Evolutionary conservation across 2,888 invertebrate species (phyloP), one percentile per base, ranked within the genome.

Genomic region (Cerastis rubricosa): DNA sequence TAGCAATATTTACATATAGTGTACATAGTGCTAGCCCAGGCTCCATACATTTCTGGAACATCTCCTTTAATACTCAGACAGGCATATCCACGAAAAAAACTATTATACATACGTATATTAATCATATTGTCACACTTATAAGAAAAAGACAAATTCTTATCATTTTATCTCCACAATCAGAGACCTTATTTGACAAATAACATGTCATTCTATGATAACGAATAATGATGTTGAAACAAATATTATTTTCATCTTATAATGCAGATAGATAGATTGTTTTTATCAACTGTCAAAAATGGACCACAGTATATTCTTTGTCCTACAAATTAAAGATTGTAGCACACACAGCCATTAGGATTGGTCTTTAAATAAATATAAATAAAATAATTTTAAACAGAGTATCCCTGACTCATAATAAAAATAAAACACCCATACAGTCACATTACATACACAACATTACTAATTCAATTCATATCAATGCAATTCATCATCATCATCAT

Each of bases 211-310:
- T 12, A 8, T 35, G 68, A 45, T 49, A 82, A 12, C 6, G n/a
- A n/a, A 40, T 49, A 82, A 12, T 6, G n/a, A n/a, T 64, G 57
- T n/a, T 19, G 57, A 51, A 68, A 66, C 22, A 68, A 80, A 80
- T 69, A 84, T 84, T 71, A 80, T 76, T 80, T 71, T 69, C 76
- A 76, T 80, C 84, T 84, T 61, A 80, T 59, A 76, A 25, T 47
- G 69, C 40, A 35, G 68, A 74, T 49, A 59, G 17, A 57, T 11
- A 49, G 81, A 66, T 54, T 54, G 6, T 61, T 57, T 9, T 75
- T 79, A 79, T 81, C 81, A 45, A 0, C 45, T 78, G 65, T 74
- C 65, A 12, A 3, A 29, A 43, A 29, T 25, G 19, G 29, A 54
- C 1, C 8, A 51, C 5, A 6, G 25, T 22, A 45, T 8, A 19